phyloP scores from a whole-genome alignment of 2,797 vertebrate species.

The Malurus leucopterus region DNA sequence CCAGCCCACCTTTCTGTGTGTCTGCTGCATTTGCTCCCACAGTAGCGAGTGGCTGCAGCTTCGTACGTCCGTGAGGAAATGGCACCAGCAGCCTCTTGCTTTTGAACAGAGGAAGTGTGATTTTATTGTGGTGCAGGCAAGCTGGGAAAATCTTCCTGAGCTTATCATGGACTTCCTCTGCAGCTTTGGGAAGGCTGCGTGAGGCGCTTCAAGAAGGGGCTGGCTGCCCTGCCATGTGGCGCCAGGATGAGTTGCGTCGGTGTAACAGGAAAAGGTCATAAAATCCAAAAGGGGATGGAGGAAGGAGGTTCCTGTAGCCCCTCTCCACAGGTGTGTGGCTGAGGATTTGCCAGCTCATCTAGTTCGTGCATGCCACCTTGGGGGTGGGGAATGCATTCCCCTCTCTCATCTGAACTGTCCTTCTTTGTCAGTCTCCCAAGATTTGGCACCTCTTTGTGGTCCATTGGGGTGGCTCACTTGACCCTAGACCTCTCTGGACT shows the following conservation, averaged over 20 bases:
- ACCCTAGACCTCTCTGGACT: background rate
- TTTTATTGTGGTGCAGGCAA: background rate
- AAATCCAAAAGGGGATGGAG: background rate
- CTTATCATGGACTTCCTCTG: background rate
- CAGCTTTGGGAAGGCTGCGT: background rate
- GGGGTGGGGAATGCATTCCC: accelerated
- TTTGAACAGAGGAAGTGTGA: constrained; percentile 29
- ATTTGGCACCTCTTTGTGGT: background rate
- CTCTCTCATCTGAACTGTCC: background rate
- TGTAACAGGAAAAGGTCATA: background rate
- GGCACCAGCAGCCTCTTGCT: background rate
- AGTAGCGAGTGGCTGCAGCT: background rate
- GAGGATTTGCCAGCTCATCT: accelerated
- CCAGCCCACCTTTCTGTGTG: accelerated
- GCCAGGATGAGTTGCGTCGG: accelerated
- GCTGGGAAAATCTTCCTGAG: background rate
- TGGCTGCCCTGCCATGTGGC: accelerated
- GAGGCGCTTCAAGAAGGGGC: background rate
- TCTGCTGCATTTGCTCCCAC: accelerated
- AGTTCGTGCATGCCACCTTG: accelerated
- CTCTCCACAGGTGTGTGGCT: accelerated
- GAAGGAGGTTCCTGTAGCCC: background rate
- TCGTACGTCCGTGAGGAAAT: background rate
- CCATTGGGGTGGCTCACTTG: background rate
- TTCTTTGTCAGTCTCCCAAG: background rate